A percentile compares a stretch with the other conserved stretches of the same genome.
Conservation (phyloP, 2,113 vertebrate species). For the Apodemus sylvaticus region DNA sequence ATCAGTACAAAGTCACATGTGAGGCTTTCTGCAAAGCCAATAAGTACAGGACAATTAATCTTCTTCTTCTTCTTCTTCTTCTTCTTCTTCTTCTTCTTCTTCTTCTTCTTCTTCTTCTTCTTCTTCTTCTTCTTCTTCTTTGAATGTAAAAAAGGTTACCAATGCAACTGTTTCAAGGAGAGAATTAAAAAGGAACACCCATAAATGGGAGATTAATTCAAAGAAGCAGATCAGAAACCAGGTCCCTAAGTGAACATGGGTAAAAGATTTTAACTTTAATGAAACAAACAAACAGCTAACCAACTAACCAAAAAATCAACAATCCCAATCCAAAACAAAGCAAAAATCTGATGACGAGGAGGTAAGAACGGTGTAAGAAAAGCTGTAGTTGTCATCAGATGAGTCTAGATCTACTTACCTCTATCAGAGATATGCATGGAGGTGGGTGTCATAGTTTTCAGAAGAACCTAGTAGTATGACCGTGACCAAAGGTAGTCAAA, state of each 20-base stretch:
- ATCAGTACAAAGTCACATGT: neutral
- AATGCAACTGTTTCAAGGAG: neutral
- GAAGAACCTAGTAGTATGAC: neutral
- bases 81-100: constrained; percentile 2
- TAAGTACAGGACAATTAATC: neutral
- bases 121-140: neutral
- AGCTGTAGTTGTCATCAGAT: neutral
- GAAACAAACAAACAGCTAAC: neutral
- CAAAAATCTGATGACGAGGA: neutral
- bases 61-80: neutral
- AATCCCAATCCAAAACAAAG: no score
- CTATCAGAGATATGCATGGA: neutral
- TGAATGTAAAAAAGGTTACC: neutral
- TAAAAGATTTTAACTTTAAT: neutral
- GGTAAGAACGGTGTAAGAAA: neutral
- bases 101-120: neutral
- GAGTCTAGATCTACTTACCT: neutral
- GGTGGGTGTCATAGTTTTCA: neutral
- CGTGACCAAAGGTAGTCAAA: neutral
- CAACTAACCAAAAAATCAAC: no score
- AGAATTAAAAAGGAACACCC: constrained; percentile 7
- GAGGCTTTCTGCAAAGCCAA: neutral
- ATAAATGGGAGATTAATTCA: neutral
- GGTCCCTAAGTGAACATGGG: neutral
- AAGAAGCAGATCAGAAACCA: neutral